Evolutionary conservation across 2,888 invertebrate genomes (phyloP).

Genomic region (Drosophila buzzatii): DNA sequence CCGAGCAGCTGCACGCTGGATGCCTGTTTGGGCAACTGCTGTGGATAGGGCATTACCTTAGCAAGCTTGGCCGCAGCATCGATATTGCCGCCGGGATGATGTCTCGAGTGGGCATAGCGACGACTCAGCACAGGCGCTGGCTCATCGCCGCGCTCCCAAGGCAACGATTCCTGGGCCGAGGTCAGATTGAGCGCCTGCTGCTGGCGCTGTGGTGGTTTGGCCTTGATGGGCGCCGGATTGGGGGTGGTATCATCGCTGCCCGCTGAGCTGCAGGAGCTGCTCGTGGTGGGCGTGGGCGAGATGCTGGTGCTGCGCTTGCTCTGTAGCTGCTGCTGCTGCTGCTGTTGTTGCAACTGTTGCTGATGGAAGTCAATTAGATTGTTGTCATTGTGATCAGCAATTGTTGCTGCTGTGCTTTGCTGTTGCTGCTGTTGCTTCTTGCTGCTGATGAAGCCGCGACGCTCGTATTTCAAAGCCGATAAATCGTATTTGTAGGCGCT

Average conservation of each 20-base stretch:
- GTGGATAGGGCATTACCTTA: conserved; percentile 83
- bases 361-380: conserved; percentile 84
- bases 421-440: conserved; percentile 66
- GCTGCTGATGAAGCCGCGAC: conserved; percentile 85
- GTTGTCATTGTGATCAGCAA: conserved; percentile 84
- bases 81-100: conserved; percentile 79
- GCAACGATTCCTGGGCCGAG: conserved; percentile 84
- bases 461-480: conserved; percentile 83
- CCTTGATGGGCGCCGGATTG: conserved; percentile 60
- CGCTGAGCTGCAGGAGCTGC: conserved; percentile 66
- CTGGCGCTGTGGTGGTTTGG: conserved; percentile 63
- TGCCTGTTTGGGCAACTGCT: conserved; percentile 81
- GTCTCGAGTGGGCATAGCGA: conserved; percentile 84
- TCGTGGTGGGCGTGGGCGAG: conserved; percentile 72
- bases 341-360: conserved; percentile 50
- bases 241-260: conserved; percentile 72
- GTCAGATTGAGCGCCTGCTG: conserved; percentile 68
- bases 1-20: conserved; percentile 72
- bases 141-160: conserved; percentile 84
- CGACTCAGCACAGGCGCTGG: conserved; percentile 84
- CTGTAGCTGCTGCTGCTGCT: conserved; percentile 62
- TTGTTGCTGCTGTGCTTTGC: conserved; percentile 52
- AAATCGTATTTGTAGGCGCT: conserved; percentile 85
- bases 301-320: conserved; percentile 69
- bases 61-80: conserved; percentile 83